Evolutionary conservation across 2,113 vertebrate genomes (phyloP), one percentile per base, ranked within the genome.

Genomic region (Saguinus midas): DNA sequence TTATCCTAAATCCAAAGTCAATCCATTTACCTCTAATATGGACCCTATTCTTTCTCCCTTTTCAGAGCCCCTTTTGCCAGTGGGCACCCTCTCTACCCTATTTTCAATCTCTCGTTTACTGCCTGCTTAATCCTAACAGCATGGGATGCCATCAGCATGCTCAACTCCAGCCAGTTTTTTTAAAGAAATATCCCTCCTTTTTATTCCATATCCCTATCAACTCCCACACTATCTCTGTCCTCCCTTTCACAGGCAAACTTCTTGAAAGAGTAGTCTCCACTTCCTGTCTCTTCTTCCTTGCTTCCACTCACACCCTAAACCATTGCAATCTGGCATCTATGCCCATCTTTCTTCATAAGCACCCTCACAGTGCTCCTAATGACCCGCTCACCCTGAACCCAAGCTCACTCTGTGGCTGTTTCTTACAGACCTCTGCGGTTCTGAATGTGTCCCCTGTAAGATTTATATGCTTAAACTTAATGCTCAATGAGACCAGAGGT

Each of bases 281-380:
- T 80, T 48, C 45, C 61, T 58, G 8, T 61, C 52, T 68, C 37
- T 75, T 50, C 80, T 79, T 92, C 48, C 25, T 73, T 37, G 21
- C 12, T 4, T 79, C 9, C 1, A 5, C 3, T 75, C 64, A 43
- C 5, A 32, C 0, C 32, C 8, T 8, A 66, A 29, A 68, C 6
- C 35, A 40, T n/a, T 57, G 52, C 66, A 50, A 35, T 32, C 52
- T 75, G 32, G 16, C 6, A 8, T 57, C 55, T 16, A 32, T 20
- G 57, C 32, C n/a, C 92, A 37, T 1, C 2, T 23, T 37, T 10
- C 37, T 52, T 48, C 29, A 18, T 14, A 64, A 29, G 9, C 8
- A 17, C 20, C 27, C 29, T 17, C 20, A 6, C 7, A 1, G 0
- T 82, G 73, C 61, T 94, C n/a, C 20, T 21, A 64, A 37, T 9